Base-by-base conservation (phyloP, 2,888 invertebrate genomes). In the Latrodectus hesperus region DNA sequence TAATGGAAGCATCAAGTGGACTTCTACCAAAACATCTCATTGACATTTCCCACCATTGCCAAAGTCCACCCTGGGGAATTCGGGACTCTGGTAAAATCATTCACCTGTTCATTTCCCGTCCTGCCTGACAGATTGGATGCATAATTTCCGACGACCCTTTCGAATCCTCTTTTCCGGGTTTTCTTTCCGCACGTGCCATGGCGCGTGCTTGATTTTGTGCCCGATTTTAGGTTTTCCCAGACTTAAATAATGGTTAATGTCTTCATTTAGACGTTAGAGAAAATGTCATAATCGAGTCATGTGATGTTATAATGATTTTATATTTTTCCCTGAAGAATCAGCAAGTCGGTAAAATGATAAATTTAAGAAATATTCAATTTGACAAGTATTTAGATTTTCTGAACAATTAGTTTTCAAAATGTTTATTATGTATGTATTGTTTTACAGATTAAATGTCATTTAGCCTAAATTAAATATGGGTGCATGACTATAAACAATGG, bases 21-120 rank as follows among this genome's bases (percentile, higher is more conserved):
- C 71, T 68, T 73, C 78, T 73, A 26, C 26, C 75, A 65, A 75
- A 86, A 86, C 80, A 80, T 86, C 80, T 80, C 85, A 75, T 14
- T 76, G 85, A 86, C 85, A 86, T 86, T 86, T 86, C 85, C 85
- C 80, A 86, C 80, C 75, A 26, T 74, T 14, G 65, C 67, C 70
- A 68, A 76, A 80, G 26, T 52, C 53, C 16, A 64, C 85, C 60
- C 64, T 6, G 38, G 80, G 85, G 85, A 76, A 71, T 86, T 80
- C 79, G 73, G 38, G 22, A 38, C 8, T 17, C 11, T n/a, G 53
- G 49, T 26, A 60, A 82, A 75, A 74, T 68, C 65, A 64, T 82
- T 80, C 64, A 64, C 52, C 74, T 65, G 74, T 73, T 79, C 76
- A 53, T 51, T 55, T 52, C n/a, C 51, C 51, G 38, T 60, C 72